These are phyloP conservation scores for Pitangus sulphuratus DNA, from an alignment of 2,797 vertebrate genomes.

Conservation along the genomic window DNA sequence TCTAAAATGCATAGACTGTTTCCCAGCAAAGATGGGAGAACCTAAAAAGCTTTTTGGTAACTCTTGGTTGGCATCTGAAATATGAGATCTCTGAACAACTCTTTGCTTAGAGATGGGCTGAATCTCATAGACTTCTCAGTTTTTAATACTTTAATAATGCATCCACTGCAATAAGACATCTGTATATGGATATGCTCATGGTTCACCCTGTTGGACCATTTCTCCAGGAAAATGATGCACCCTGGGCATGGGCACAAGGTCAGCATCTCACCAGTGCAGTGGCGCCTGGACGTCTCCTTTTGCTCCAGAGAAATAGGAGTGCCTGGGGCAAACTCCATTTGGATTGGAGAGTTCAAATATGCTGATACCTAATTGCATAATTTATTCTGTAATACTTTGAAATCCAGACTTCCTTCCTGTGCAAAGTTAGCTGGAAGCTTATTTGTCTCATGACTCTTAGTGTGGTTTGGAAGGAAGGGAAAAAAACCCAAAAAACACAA, in stretches of 20 bases:
- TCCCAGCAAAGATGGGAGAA: background rate
- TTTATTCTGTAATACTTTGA: slow-evolving; percentile 4
- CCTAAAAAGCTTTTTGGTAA: background rate
- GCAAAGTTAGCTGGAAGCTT: slow-evolving; percentile 3
- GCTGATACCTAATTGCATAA: background rate
- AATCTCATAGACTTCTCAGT: background rate
- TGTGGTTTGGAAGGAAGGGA: slow-evolving; percentile 5
- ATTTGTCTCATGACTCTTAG: background rate
- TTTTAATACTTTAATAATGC: background rate
- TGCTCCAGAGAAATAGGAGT: background rate
- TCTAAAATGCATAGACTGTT: background rate
- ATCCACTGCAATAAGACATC: background rate
- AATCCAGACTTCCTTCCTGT: slow-evolving; percentile 8
- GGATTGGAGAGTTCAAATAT: background rate
- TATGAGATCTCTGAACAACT: background rate
- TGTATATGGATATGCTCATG: accelerated
- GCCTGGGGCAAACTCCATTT: background rate
- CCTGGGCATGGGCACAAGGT: background rate
- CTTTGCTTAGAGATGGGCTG: background rate
- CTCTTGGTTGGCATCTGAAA: background rate
- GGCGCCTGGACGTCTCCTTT: background rate
- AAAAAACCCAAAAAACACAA: background rate
- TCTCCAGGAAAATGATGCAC: background rate
- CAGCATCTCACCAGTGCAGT: accelerated
- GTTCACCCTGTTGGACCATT: background rate